Evolutionary conservation across 1,140 invertebrate genomes (phyloP).

Genomic region (Galleria mellonella): DNA sequence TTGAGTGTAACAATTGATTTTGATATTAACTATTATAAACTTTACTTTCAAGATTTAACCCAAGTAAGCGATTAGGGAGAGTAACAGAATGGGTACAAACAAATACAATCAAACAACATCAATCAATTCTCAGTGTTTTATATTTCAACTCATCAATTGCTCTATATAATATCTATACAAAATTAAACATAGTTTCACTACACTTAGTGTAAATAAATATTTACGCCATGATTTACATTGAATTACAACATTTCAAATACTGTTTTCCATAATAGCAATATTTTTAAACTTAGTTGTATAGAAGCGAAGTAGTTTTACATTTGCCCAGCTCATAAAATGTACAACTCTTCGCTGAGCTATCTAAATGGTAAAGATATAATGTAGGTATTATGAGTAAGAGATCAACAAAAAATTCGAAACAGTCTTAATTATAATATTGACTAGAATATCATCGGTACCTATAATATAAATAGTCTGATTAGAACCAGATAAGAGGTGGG

Average conservation of each 20-base stretch:
- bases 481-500: background rate
- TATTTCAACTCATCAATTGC: conserved; percentile 66
- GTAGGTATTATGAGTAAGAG: conserved; percentile 8
- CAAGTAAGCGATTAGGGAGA: no score
- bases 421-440: conserved; percentile 30
- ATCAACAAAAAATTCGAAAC: conserved; percentile 18
- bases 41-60: no score
- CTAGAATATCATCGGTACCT: conserved; percentile 20
- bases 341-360: conserved; percentile 43
- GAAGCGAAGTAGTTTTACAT: conserved; percentile 54
- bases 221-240: conserved; percentile 28
- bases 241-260: conserved; percentile 25
- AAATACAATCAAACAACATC: conserved; percentile 26
- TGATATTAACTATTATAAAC: no score
- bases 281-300: conserved; percentile 9
- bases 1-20: no score
- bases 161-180: conserved; percentile 62
- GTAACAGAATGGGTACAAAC: no score
- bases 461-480: background rate
- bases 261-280: conserved; percentile 11
- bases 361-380: conserved; percentile 5
- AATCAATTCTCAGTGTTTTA: conserved; percentile 47
- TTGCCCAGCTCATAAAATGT: conserved; percentile 67
- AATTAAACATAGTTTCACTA: conserved; percentile 45
- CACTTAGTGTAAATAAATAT: conserved; percentile 30